Evolutionary conservation across 1,140 invertebrate species (phyloP).

Genomic region (Neodiprion virginianus): DNA sequence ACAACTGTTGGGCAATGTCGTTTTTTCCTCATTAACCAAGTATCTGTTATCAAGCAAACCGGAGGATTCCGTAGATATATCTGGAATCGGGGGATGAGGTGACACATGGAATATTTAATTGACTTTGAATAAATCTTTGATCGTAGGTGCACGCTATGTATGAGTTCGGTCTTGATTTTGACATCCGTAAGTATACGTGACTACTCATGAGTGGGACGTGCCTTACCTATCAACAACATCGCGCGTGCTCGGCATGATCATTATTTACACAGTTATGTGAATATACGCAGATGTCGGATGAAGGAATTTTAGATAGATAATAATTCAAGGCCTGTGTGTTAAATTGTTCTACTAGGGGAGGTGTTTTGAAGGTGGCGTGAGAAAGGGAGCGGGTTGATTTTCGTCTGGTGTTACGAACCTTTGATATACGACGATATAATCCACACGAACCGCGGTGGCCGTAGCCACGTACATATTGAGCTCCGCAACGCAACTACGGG

Average conservation of each 20-base stretch:
- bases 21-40: too few species aligned
- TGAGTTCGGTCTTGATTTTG: too few species aligned
- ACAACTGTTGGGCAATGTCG: too few species aligned
- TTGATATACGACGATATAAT: background rate
- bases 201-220: background rate
- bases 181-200: too few species aligned
- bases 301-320: background rate
- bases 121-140: too few species aligned
- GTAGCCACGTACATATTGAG: constrained; percentile 46
- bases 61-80: too few species aligned
- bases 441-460: background rate
- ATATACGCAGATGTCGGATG: background rate
- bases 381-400: background rate
- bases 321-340: background rate
- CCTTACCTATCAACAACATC: background rate
- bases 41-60: too few species aligned
- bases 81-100: too few species aligned
- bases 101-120: too few species aligned
- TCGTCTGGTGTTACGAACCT: background rate
- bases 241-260: constrained; percentile 3
- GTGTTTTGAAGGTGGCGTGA: background rate
- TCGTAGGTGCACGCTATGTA: too few species aligned
- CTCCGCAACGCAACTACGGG: background rate
- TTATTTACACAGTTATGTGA: too few species aligned
- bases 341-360: too few species aligned